Conservation (phyloP, 23 tunicate genomes). For the Trididemnum miniatum region DNA sequence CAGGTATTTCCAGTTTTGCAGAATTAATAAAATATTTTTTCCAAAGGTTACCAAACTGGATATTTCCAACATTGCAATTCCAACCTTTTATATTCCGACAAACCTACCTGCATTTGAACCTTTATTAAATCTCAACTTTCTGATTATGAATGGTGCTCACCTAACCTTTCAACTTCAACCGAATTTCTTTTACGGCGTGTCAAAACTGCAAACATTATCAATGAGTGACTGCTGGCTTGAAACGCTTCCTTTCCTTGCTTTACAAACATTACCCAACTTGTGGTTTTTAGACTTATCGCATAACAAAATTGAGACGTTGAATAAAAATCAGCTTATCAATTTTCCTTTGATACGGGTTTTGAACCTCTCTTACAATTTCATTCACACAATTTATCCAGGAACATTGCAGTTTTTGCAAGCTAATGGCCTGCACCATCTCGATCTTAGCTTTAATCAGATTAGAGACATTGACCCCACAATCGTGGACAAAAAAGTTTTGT, state of each 20-base stretch:
- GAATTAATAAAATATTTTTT: background rate
- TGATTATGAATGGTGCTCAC: background rate
- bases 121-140: background rate
- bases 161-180: constrained; percentile 3
- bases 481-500: background rate
- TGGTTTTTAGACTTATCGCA: constrained; percentile 7
- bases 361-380: constrained; percentile 18
- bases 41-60: background rate
- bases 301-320: constrained; percentile 5
- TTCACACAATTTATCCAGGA: background rate
- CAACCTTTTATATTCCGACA: background rate
- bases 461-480: background rate
- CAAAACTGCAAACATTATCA: background rate
- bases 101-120: background rate
- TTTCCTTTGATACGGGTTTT: background rate
- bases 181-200: constrained; percentile 28
- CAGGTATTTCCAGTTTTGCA: background rate
- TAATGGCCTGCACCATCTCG: background rate
- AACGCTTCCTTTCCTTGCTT: constrained; percentile 8
- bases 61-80: constrained; percentile 11
- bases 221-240: constrained; percentile 1
- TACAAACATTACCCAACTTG: background rate
- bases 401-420: background rate
- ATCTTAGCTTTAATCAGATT: constrained; percentile 8
- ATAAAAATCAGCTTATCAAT: background rate